These are phyloP conservation scores for Somateria mollissima DNA, from an alignment of 2,797 vertebrate species.

Conservation along the genomic window DNA sequence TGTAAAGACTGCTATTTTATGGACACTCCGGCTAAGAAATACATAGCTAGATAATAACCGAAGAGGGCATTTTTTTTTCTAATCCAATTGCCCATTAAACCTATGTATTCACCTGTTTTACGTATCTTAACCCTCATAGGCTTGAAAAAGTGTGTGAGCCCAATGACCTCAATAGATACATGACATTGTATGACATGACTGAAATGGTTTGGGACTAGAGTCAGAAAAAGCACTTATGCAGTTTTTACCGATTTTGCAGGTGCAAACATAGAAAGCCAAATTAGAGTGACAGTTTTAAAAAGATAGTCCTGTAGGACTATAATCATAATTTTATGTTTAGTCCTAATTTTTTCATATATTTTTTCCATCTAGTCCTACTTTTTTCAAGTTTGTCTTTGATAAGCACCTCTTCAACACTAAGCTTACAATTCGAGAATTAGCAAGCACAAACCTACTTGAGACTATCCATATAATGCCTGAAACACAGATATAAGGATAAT, in stretches of 20 bases:
- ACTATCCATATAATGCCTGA: background rate
- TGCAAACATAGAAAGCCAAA: background rate
- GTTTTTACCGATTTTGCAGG: background rate
- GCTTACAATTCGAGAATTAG: background rate
- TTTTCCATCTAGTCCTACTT: too few relatives aligned
- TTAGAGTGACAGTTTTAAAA: background rate
- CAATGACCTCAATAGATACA: background rate
- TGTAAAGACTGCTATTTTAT: background rate
- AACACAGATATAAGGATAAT: background rate
- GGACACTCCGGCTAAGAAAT: background rate
- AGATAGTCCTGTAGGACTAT: background rate
- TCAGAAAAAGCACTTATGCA: background rate
- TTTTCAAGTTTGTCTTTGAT: background rate
- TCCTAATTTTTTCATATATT: too few relatives aligned
- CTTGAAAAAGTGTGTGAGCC: background rate
- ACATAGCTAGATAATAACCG: background rate
- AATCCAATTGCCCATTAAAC: background rate
- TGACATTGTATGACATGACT: background rate
- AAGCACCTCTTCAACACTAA: background rate
- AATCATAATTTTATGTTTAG: background rate
- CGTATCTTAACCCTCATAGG: background rate
- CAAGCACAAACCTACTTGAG: background rate
- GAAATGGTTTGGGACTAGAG: background rate
- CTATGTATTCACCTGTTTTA: background rate
- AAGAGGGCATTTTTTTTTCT: background rate